Evolutionary conservation across 2,888 invertebrate genomes (phyloP).

Genomic region (Tetropium fuscum): DNA sequence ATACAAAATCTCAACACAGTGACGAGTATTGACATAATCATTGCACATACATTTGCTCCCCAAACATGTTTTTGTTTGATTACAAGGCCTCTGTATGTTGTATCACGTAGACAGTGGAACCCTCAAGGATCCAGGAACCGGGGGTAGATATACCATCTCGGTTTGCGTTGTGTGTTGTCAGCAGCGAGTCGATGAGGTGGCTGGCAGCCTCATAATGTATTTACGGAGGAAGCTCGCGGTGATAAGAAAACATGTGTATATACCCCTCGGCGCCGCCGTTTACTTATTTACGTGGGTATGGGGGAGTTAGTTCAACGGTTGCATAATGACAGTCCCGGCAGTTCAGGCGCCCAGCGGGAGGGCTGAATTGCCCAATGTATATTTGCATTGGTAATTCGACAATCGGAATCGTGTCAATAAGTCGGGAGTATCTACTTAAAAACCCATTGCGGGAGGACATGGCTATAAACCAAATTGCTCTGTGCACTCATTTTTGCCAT

Average conservation of each 20-base stretch:
- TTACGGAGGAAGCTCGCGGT: slow-evolving; percentile 41
- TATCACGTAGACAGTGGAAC: slow-evolving; percentile 17
- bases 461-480: too few species aligned
- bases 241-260: slow-evolving; percentile 45
- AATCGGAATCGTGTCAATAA: too few species aligned
- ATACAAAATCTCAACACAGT: slow-evolving; percentile 1
- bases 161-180: slow-evolving; percentile 16
- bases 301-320: slow-evolving; percentile 19
- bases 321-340: slow-evolving; percentile 20
- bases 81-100: slow-evolving; percentile 10
- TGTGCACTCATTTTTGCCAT: too few species aligned
- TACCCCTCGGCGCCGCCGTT: slow-evolving; percentile 34
- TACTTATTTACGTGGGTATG: slow-evolving; percentile 32
- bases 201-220: slow-evolving; percentile 45
- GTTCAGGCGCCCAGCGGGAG: too few species aligned
- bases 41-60: slow-evolving; percentile 18
- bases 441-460: too few species aligned
- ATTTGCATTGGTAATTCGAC: too few species aligned
- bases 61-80: slow-evolving; percentile 27
- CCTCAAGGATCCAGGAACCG: not conserved
- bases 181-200: slow-evolving; percentile 16
- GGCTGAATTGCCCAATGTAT: too few species aligned
- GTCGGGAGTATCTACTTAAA: too few species aligned
- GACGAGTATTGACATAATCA: slow-evolving; percentile 14
- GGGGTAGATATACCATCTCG: slow-evolving; percentile 9